Evolutionary conservation across 2,113 vertebrate genomes (phyloP).

Genomic region (Pipra filicauda): DNA sequence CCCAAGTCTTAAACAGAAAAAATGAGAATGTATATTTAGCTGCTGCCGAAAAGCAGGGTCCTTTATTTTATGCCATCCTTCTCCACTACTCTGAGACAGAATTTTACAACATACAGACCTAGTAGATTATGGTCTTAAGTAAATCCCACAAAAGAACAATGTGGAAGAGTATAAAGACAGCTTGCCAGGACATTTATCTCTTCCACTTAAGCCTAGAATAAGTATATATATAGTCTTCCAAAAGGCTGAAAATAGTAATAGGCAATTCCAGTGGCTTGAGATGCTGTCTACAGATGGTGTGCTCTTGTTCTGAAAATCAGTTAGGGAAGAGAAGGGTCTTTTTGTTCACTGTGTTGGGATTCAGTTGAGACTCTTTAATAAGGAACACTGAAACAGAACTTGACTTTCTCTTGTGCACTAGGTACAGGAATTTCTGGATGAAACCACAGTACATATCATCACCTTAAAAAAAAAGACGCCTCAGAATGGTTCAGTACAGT

Average conservation of each 20-base stretch:
- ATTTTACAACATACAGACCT: background rate
- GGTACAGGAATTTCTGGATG: background rate
- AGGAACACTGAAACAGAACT: background rate
- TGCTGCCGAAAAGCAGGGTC: background rate
- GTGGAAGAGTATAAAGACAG: background rate
- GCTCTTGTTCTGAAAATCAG: background rate
- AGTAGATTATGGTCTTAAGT: background rate
- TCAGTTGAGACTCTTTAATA: background rate
- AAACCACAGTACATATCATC: background rate
- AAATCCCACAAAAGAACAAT: background rate
- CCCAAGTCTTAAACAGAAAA: background rate
- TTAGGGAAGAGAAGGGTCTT: background rate
- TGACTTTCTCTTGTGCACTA: background rate
- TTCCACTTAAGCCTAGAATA: background rate
- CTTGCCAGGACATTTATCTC: background rate
- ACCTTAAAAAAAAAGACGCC: accelerated
- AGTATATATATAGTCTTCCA: background rate
- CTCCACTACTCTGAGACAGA: background rate
- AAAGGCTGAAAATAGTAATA: background rate
- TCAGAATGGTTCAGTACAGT: background rate
- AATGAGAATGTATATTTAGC: background rate
- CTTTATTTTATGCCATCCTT: background rate
- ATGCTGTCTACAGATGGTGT: background rate
- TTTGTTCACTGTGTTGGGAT: background rate
- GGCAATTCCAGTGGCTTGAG: background rate